Percentiles rank a stretch among this genome's conserved stretches.
Evolutionary conservation across 2,888 invertebrate genomes (phyloP).

Genomic region (Orthosia cruda): DNA sequence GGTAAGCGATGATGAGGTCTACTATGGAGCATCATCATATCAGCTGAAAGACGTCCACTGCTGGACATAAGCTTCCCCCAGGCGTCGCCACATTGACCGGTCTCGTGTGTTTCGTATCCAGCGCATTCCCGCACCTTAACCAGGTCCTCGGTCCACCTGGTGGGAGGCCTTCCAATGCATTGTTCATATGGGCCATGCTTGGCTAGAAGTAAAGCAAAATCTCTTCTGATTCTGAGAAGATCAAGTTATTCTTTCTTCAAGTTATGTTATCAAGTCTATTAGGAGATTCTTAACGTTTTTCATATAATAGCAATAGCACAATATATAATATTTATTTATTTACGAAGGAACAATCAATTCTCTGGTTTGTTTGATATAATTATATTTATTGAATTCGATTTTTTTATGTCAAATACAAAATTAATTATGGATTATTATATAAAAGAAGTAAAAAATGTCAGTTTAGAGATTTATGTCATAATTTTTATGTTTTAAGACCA

Average conservation of each 20-base stretch:
- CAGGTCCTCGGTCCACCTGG: no score
- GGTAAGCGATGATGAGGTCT: no score
- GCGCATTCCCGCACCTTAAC: no score
- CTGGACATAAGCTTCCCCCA: no score
- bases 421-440: background rate
- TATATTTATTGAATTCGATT: background rate
- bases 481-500: background rate
- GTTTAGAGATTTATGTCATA: background rate
- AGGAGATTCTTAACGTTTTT: constrained; percentile 16
- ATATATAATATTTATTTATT: constrained; percentile 9
- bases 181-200: no score
- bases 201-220: no score
- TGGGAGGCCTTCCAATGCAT: no score
- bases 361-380: constrained; percentile 6
- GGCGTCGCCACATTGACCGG: no score
- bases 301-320: constrained; percentile 47
- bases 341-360: constrained; percentile 47
- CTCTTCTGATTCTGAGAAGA: no score
- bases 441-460: background rate
- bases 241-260: background rate
- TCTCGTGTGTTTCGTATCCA: no score
- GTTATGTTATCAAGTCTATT: background rate
- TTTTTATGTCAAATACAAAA: constrained; percentile 25
- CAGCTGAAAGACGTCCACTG: no score
- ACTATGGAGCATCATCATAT: no score